A percentile compares a stretch with the other conserved stretches of the same genome.
Conservation (phyloP, 2,888 invertebrate species). For the Stenoptilia bipunctidactyla region DNA sequence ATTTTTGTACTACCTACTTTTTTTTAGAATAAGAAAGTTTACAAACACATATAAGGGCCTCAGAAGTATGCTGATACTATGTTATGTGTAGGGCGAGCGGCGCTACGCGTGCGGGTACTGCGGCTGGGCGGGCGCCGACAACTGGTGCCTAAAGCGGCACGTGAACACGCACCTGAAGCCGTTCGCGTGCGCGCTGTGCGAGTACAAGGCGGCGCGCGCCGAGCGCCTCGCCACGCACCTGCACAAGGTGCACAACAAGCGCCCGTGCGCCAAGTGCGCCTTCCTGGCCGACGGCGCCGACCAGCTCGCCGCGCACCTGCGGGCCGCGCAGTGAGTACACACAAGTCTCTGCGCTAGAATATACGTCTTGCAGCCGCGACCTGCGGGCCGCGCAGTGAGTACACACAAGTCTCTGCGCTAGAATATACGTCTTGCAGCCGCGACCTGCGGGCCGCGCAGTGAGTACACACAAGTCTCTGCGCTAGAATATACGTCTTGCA, state of each 20-base stretch:
- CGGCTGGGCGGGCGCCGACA: slow-evolving; percentile 93
- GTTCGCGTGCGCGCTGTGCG: slow-evolving; percentile 90
- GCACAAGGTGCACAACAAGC: slow-evolving; percentile 91
- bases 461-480: too few species aligned
- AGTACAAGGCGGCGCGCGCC: slow-evolving; percentile 93
- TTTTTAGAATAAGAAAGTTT: too few species aligned
- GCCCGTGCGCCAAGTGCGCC: slow-evolving; percentile 89
- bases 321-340: slow-evolving; percentile 79
- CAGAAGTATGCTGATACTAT: too few species aligned
- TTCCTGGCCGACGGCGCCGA: slow-evolving; percentile 88
- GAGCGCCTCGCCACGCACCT: slow-evolving; percentile 92
- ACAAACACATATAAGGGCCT: too few species aligned
- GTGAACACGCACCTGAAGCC: slow-evolving; percentile 94
- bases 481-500: too few species aligned
- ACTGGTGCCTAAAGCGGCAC: slow-evolving; percentile 93
- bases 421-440: too few species aligned
- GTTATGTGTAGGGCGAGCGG: slow-evolving; percentile 77
- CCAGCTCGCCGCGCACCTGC: slow-evolving; percentile 83
- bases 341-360: background rate
- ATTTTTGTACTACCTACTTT: too few species aligned
- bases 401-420: too few species aligned
- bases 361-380: too few species aligned
- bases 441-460: too few species aligned
- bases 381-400: too few species aligned
- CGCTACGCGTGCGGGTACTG: slow-evolving; percentile 91